These are phyloP conservation scores for Labia minor DNA, from an alignment of 2,888 invertebrate species.

Conservation along the genomic window DNA sequence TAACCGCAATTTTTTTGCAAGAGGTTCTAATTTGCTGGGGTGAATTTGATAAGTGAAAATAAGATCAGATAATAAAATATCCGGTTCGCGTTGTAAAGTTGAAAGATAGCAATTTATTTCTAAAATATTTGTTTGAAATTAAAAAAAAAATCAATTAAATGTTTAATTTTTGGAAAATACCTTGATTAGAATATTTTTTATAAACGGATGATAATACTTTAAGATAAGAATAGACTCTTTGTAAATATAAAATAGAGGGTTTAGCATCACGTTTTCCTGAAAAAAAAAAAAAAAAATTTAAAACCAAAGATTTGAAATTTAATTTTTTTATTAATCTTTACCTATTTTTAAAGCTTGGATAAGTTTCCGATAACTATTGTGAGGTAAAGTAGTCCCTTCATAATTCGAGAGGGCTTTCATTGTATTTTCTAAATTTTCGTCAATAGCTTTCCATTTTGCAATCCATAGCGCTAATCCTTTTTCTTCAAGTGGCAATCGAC, in stretches of 20 bases:
- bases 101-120: slow-evolving; percentile 38
- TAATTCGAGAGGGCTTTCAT: background rate
- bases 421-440: background rate
- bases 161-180: background rate
- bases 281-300: background rate
- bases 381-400: background rate
- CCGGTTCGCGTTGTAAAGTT: background rate
- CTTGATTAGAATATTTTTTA: slow-evolving; percentile 4
- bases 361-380: background rate
- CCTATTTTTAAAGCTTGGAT: background rate
- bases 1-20: slow-evolving; percentile 57
- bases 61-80: slow-evolving; percentile 45
- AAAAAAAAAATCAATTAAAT: background rate
- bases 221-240: slow-evolving; percentile 14
- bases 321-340: background rate
- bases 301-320: no score
- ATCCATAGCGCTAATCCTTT: background rate
- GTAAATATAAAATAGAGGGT: background rate
- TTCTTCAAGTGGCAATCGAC: background rate
- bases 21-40: slow-evolving; percentile 54
- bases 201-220: slow-evolving; percentile 14
- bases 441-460: background rate
- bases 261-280: background rate
- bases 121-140: background rate
- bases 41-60: slow-evolving; percentile 56